Evolutionary conservation across 2,113 vertebrate genomes (phyloP), one percentile per base, ranked within the genome.

Genomic region (Clinocottus analis): DNA sequence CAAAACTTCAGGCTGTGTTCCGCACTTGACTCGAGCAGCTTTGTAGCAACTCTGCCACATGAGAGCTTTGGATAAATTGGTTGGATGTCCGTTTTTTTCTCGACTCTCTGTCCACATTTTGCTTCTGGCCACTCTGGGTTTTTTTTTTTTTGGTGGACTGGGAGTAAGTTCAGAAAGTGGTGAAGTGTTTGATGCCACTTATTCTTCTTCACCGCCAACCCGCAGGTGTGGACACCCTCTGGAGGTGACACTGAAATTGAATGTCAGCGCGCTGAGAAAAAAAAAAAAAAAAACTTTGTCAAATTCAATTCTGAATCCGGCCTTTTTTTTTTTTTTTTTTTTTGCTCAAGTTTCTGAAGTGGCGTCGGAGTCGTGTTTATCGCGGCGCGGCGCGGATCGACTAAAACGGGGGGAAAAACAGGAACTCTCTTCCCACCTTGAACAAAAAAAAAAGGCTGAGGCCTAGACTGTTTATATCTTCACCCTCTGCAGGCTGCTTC

Each of bases 391-490:
- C 27, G 9, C 67, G 63, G 84, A 63, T 79, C 47, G 55, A 77
- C 87, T 68, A 29, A 72, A 83, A 31, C 2, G 47, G 17, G 19
- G 72, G 21, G 47, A 87, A 76, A 63, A 21, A 74, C 80, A 59
- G 63, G 72, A 89, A 91, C 89, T 86, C 86, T 87, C 75, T 85
- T 83, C 77, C 75, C 83, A 89, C 87, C 83, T 81, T 27, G 35
- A 33, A 70, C 85, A 73, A 25, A 35, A 21, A 25, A 10, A 67
- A 86, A 73, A 37, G 7, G 82, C 91, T 47, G 27, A 79, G 81
- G 79, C 75, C 90, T 74, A 78, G 85, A 87, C 81, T 92, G 89
- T 90, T 92, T 88, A 79, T 90, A 88, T 91, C 88, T 90, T 83
- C 74, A 81, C 80, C 72, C 86, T 86, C 84, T 82, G 90, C 82